These are phyloP conservation scores for Lepas anatifera DNA, from an alignment of 2,888 invertebrate species.

Conservation along the genomic window DNA sequence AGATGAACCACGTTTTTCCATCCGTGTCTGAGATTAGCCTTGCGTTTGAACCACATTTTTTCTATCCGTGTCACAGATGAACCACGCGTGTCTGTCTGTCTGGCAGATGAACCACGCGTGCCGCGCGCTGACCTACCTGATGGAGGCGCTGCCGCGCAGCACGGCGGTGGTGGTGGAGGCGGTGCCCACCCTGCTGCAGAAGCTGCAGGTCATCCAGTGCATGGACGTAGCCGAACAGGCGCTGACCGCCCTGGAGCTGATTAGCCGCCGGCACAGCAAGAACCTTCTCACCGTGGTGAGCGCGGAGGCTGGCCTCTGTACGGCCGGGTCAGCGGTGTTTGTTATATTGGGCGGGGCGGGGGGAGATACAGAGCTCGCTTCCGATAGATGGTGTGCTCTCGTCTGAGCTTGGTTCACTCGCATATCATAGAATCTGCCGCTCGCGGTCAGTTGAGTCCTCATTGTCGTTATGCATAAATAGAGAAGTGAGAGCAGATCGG, in stretches of 20 bases:
- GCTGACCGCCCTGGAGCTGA: conserved; percentile 90
- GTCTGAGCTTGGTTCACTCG: too few species aligned
- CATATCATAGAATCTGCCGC: too few species aligned
- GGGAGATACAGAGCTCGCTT: too few species aligned
- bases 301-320: conserved; percentile 23
- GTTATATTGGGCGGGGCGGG: too few species aligned
- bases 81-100: conserved; percentile 54
- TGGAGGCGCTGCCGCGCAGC: conserved; percentile 94
- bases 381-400: too few species aligned
- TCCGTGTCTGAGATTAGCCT: neutral
- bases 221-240: conserved; percentile 99
- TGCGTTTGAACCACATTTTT: too few species aligned
- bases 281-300: conserved; percentile 81
- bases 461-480: too few species aligned
- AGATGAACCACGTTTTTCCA: conserved; percentile 94
- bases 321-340: too few species aligned
- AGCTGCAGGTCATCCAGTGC: conserved; percentile 93
- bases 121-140: conserved; percentile 95
- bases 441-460: too few species aligned
- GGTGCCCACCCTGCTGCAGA: conserved; percentile 92
- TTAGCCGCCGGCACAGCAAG: conserved; percentile 91
- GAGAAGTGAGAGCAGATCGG: too few species aligned
- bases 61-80: conserved; percentile 38
- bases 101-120: conserved; percentile 93
- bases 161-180: conserved; percentile 93